These are phyloP conservation scores for Microchrysa polita DNA, from an alignment of 2,888 invertebrate species.

Conservation along the genomic window DNA sequence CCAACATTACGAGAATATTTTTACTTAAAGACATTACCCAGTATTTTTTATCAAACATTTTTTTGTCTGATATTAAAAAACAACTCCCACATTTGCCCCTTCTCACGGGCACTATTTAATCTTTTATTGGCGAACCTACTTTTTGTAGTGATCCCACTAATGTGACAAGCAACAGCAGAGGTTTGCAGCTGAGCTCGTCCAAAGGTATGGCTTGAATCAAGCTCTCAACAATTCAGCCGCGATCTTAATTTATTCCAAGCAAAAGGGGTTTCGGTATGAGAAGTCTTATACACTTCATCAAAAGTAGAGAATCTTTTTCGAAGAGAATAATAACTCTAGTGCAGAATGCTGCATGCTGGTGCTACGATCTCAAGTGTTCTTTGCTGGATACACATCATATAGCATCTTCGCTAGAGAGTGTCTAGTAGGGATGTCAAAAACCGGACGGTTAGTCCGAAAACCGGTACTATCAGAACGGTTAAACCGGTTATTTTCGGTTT, in stretches of 20 bases:
- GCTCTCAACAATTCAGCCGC: background rate
- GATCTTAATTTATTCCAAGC: background rate
- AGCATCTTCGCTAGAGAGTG: no score
- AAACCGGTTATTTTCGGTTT: no score
- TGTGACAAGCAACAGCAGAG: background rate
- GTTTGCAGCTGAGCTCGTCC: background rate
- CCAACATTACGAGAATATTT: no score
- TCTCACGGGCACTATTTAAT: conserved; percentile 24
- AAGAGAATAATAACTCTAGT: conserved; percentile 29
- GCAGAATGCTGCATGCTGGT: background rate
- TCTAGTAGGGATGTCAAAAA: no score
- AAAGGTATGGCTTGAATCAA: background rate
- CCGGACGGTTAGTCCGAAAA: no score
- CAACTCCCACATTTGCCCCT: conserved; percentile 44
- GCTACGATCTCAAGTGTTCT: background rate
- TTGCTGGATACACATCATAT: no score
- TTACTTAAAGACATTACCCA: no score
- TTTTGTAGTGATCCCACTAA: conserved; percentile 22
- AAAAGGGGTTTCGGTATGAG: background rate
- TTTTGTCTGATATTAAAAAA: conserved; percentile 3
- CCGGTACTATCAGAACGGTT: no score
- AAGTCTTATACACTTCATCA: conserved; percentile 27
- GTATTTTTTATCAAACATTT: conserved; percentile 13
- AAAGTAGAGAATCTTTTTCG: background rate
- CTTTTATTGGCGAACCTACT: conserved; percentile 43